These are phyloP conservation scores for Lanius ludovicianus DNA, from an alignment of 2,113 vertebrate species.

Conservation along the genomic window DNA sequence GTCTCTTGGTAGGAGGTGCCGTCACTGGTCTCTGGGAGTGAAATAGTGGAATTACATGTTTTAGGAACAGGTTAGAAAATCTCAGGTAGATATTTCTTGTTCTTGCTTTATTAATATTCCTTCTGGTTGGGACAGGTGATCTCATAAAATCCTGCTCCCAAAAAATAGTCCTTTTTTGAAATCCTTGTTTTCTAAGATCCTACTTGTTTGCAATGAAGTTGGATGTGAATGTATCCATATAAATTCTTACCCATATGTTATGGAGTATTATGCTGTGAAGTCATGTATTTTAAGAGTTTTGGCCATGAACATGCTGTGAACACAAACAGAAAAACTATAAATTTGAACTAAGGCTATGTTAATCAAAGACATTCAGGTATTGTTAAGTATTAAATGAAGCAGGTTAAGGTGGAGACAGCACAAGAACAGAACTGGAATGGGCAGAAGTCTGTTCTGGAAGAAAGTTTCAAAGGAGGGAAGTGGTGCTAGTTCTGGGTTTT, in stretches of 20 bases:
- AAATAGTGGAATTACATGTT: not conserved
- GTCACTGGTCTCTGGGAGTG: not conserved
- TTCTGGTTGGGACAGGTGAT: not conserved
- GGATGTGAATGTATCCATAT: not conserved
- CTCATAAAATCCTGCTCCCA: not conserved
- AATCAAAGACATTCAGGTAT: not conserved
- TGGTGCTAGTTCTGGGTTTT: fast-evolving
- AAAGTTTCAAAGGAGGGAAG: not conserved
- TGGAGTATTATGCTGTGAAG: not conserved
- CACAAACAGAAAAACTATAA: not conserved
- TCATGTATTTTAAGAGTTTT: not conserved
- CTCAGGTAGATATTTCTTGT: not conserved
- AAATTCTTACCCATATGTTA: not conserved
- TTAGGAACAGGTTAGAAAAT: not conserved
- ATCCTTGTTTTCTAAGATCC: not conserved
- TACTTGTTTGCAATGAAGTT: not conserved
- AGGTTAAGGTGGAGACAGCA: not conserved
- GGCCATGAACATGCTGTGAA: not conserved
- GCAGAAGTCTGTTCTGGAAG: not conserved
- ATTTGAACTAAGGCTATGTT: not conserved
- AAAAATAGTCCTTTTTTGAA: not conserved
- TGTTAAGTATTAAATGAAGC: not conserved
- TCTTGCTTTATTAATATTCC: not conserved
- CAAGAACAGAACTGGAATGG: not conserved
- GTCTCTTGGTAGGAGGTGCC: not conserved